A percentile compares a stretch with the other conserved stretches of the same genome.
Conservation (phyloP, 2,113 vertebrate species). For the Bubo bubo region DNA sequence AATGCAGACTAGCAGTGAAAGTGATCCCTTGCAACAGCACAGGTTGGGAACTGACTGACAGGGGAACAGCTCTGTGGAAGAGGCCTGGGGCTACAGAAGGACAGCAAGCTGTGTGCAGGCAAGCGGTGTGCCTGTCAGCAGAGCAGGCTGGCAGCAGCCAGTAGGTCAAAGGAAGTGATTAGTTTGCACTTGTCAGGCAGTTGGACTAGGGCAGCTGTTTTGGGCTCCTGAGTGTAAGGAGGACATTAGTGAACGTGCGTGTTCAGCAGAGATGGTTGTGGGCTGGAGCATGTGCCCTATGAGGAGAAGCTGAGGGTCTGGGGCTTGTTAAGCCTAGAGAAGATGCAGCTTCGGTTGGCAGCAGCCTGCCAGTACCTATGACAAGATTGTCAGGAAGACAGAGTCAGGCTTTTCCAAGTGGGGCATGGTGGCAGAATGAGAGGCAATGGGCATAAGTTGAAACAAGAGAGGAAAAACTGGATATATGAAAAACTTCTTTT, state of each 20-base stretch:
- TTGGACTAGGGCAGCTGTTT: background rate
- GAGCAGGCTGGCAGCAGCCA: background rate
- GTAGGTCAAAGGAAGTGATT: no score
- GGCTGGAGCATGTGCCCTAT: background rate
- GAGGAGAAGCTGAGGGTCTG: background rate
- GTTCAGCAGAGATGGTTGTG: background rate
- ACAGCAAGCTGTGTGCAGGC: background rate
- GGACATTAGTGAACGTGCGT: background rate
- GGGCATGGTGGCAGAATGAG: background rate
- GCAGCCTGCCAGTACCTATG: background rate
- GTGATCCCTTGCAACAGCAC: background rate
- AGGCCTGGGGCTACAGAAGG: background rate
- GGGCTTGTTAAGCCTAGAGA: background rate
- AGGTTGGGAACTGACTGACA: background rate
- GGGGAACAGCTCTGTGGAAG: background rate
- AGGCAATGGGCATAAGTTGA: background rate
- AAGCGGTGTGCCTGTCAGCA: background rate
- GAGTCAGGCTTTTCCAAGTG: background rate
- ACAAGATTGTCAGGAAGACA: background rate
- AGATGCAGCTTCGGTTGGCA: background rate
- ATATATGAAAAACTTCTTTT: background rate
- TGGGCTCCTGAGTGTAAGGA: background rate
- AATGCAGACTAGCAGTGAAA: background rate
- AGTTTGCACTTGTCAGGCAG: fast-evolving
- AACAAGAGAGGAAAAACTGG: background rate